These are phyloP conservation scores for Brachionus rubens DNA, from an alignment of 1,140 invertebrate genomes.

Conservation along the genomic window DNA sequence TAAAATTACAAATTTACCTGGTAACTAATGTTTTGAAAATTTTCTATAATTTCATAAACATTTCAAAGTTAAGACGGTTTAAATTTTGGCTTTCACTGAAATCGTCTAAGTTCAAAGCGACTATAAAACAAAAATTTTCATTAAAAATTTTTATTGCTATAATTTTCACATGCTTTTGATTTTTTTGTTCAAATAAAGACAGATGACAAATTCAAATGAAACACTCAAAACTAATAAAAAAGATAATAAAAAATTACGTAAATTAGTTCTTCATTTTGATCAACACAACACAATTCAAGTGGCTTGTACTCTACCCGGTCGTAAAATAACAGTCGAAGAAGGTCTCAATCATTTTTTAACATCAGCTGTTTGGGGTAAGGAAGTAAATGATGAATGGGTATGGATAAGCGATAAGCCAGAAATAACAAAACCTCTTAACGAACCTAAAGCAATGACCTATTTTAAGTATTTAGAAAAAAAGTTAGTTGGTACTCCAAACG, in stretches of 20 bases:
- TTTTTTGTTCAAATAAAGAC: not conserved
- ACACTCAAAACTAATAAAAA: not conserved
- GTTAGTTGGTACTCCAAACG: not conserved
- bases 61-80: no score
- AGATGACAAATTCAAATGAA: conserved; percentile 21
- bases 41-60: no score
- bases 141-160: no score
- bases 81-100: not conserved
- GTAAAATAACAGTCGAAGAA: conserved; percentile 37
- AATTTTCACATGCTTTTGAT: not conserved
- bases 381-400: conserved; percentile 11
- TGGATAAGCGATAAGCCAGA: conserved; percentile 17
- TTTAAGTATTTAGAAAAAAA: conserved; percentile 46
- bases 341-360: conserved; percentile 40
- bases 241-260: not conserved
- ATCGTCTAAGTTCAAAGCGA: not conserved
- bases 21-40: no score
- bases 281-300: conserved; percentile 46
- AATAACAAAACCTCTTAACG: not conserved
- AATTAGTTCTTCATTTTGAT: conserved; percentile 40
- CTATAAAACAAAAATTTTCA: not conserved
- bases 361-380: conserved; percentile 24
- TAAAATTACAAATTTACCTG: no score
- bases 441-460: not conserved
- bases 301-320: conserved; percentile 36